Percentiles rank a stretch among this genome's conserved stretches.
These are phyloP conservation scores for Lepus americanus DNA, from an alignment of 2,113 vertebrate genomes.

Conservation along the genomic window DNA sequence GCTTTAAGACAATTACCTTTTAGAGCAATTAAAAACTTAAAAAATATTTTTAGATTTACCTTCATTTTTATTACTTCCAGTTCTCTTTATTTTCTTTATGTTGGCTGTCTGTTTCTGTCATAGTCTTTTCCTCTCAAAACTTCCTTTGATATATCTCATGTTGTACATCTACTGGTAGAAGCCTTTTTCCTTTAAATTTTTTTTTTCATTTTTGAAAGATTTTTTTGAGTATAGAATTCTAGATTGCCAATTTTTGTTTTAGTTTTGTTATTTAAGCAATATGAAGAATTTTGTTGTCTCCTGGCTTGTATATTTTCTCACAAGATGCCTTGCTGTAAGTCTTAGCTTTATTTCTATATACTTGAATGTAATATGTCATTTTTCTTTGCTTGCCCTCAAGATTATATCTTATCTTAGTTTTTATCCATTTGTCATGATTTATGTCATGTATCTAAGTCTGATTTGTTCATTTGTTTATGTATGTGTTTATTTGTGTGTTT, in stretches of 20 bases:
- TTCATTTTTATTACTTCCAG: constrained; percentile 28
- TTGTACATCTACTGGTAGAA: background rate
- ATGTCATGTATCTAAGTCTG: background rate
- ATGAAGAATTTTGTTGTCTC: constrained; percentile 46
- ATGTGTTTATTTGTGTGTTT: background rate
- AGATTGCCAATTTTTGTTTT: background rate
- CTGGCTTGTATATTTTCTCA: constrained; percentile 22
- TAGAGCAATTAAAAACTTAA: constrained; percentile 48
- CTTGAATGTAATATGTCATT: background rate
- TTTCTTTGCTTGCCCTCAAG: constrained; percentile 22
- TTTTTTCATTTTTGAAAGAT: constrained; percentile 22
- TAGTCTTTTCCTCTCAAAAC: constrained; percentile 10
- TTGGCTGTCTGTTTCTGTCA: background rate
- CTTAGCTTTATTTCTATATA: background rate
- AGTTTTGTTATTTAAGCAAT: constrained; percentile 20
- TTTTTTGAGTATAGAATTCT: constrained; percentile 4
- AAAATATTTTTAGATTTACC: constrained; percentile 34
- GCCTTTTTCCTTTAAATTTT: constrained; percentile 10
- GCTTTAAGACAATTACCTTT: constrained; percentile 26
- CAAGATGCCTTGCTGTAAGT: constrained; percentile 13
- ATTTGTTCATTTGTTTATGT: constrained; percentile 14
- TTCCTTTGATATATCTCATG: constrained; percentile 14
- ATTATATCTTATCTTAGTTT: constrained; percentile 40
- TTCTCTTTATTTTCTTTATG: background rate
- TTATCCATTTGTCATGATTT: constrained; percentile 3